Conservation (phyloP, 1,140 invertebrate genomes). For the Leptinotarsa lineolata region DNA sequence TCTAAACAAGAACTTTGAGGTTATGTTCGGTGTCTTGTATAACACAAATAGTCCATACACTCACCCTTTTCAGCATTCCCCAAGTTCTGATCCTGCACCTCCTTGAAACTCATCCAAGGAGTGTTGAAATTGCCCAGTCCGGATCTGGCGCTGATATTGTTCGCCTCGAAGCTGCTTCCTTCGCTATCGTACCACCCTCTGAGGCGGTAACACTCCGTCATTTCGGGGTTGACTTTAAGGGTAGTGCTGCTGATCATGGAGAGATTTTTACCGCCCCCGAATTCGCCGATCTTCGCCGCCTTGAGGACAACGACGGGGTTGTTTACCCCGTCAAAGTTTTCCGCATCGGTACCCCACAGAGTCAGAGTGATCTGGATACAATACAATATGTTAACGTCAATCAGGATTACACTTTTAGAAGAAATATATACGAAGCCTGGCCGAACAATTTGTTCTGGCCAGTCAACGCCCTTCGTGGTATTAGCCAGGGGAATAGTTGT, state of each 20-base stretch:
- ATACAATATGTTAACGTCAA: not conserved
- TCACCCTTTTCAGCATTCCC: slow-evolving; percentile 68
- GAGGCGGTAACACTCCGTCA: slow-evolving; percentile 82
- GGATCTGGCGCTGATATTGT: slow-evolving; percentile 66
- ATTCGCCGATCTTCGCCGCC: slow-evolving; percentile 75
- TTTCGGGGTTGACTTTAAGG: slow-evolving; percentile 84
- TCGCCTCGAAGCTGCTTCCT: slow-evolving; percentile 65
- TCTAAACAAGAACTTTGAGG: too few species aligned
- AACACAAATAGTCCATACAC: slow-evolving; percentile 61
- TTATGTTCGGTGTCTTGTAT: too few species aligned
- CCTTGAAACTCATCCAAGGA: slow-evolving; percentile 73
- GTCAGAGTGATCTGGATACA: slow-evolving; percentile 65
- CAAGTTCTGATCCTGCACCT: slow-evolving; percentile 69
- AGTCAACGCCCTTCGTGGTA: too few species aligned
- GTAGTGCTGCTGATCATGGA: slow-evolving; percentile 63
- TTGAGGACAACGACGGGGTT: slow-evolving; percentile 86
- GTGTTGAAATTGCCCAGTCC: slow-evolving; percentile 57
- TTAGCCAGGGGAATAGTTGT: too few species aligned
- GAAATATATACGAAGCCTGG: too few species aligned
- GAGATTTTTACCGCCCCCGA: slow-evolving; percentile 73
- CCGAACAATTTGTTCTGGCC: too few species aligned
- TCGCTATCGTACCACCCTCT: slow-evolving; percentile 89
- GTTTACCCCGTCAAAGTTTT: slow-evolving; percentile 76
- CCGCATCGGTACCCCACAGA: slow-evolving; percentile 81
- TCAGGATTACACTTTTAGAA: not conserved